phyloP scores from a whole-genome alignment of 2,888 invertebrate species.

The Chorisops tibialis region DNA sequence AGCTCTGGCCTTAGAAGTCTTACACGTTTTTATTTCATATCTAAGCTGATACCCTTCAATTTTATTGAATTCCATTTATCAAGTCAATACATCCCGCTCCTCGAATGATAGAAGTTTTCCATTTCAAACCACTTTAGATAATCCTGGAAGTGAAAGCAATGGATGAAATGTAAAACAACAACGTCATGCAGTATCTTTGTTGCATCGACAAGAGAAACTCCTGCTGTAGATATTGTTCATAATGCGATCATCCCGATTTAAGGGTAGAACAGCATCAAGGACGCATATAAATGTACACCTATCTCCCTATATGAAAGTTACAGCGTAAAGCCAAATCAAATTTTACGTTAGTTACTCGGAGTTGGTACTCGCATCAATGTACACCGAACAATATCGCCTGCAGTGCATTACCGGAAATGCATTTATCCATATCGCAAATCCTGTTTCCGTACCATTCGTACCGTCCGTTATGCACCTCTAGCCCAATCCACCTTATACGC shows the following conservation, averaged over 20 bases:
- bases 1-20: no score
- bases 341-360: slow-evolving; percentile 29
- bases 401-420: slow-evolving; percentile 34
- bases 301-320: background rate
- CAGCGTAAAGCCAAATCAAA: slow-evolving; percentile 31
- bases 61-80: background rate
- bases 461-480: background rate
- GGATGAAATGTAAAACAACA: slow-evolving; percentile 17
- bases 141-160: slow-evolving; percentile 16
- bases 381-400: slow-evolving; percentile 28
- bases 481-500: background rate
- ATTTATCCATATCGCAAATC: slow-evolving; percentile 34
- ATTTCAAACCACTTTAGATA: slow-evolving; percentile 26
- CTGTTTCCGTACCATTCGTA: slow-evolving; percentile 23
- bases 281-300: no score
- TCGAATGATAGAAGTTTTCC: slow-evolving; percentile 6
- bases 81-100: slow-evolving; percentile 11
- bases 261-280: slow-evolving; percentile 6
- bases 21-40: no score
- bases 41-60: no score
- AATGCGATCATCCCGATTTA: slow-evolving; percentile 22
- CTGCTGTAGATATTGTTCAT: slow-evolving; percentile 16
- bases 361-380: slow-evolving; percentile 20
- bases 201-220: slow-evolving; percentile 21
- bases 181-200: slow-evolving; percentile 17